Conservation (phyloP, 2,888 invertebrate genomes). For the Zootermopsis nevadensis region DNA sequence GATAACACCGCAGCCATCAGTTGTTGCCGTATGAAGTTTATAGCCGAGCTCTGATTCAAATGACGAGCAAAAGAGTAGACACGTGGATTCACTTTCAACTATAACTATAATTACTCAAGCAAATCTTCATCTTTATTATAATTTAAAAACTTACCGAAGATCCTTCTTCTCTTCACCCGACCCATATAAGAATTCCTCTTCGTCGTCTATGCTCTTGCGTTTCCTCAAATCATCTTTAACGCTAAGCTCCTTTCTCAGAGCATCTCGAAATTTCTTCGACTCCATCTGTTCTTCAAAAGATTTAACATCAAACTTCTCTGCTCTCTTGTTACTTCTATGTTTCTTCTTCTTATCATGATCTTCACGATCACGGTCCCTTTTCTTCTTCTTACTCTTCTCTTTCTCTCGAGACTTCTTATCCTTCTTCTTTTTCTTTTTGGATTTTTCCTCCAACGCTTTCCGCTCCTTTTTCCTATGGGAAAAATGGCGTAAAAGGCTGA, state of each 20-base stretch:
- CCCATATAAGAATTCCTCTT: conserved; percentile 65
- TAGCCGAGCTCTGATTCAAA: too few relatives aligned
- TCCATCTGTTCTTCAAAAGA: conserved; percentile 73
- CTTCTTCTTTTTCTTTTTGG: conserved; percentile 70
- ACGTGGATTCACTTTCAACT: too few relatives aligned
- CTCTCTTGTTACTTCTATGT: conserved; percentile 58
- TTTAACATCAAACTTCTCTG: conserved; percentile 70
- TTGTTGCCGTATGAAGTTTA: too few relatives aligned
- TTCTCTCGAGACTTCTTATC: conserved; percentile 61
- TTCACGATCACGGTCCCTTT: conserved; percentile 77
- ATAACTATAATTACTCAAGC: too few relatives aligned
- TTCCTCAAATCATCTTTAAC: conserved; percentile 51
- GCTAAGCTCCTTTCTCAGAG: conserved; percentile 68
- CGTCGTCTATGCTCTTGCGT: conserved; percentile 60
- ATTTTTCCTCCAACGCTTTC: conserved; percentile 72
- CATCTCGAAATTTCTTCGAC: conserved; percentile 74
- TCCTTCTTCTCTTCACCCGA: conserved; percentile 62
- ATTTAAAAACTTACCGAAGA: conserved; percentile 50
- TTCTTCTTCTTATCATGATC: conserved; percentile 72
- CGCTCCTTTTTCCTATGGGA: conserved; percentile 70
- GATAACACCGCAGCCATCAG: too few relatives aligned
- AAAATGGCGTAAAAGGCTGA: neutral
- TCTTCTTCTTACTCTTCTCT: conserved; percentile 70
- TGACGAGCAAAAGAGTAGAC: too few relatives aligned
- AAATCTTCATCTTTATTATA: too few relatives aligned